These are phyloP conservation scores for Azorinus chamasolen DNA, from an alignment of 2,888 invertebrate genomes.

Conservation along the genomic window DNA sequence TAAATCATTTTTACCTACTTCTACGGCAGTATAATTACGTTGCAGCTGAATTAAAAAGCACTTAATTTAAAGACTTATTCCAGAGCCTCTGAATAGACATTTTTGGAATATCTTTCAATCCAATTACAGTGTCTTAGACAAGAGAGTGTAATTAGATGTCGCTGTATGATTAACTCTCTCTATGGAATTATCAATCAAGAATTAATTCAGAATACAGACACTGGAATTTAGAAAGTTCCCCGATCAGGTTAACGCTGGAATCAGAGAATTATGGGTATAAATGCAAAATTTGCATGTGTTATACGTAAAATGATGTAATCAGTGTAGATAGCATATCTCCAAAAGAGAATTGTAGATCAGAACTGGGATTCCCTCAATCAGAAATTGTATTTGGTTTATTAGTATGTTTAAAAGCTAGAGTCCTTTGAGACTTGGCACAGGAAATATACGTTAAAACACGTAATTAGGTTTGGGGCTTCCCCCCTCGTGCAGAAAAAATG, in stretches of 20 bases:
- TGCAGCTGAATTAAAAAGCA: too few relatives aligned
- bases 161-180: conserved; percentile 56
- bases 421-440: conserved; percentile 52
- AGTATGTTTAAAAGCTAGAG: conserved; percentile 53
- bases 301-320: conserved; percentile 66
- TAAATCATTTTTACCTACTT: too few relatives aligned
- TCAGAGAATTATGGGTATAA: conserved; percentile 36
- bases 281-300: conserved; percentile 57
- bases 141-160: conserved; percentile 60
- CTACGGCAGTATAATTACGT: too few relatives aligned
- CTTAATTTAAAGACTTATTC: too few relatives aligned
- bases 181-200: conserved; percentile 61
- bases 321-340: conserved; percentile 48
- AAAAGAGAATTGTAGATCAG: too few relatives aligned
- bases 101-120: conserved; percentile 15
- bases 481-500: conserved; percentile 59
- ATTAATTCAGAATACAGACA: conserved; percentile 50
- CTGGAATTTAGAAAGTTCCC: too few relatives aligned
- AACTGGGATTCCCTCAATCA: conserved; percentile 21
- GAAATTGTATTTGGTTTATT: conserved; percentile 58
- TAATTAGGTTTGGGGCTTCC: conserved; percentile 63
- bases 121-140: conserved; percentile 17
- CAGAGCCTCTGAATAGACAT: too few relatives aligned
- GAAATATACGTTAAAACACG: conserved; percentile 67
- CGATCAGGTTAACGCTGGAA: too few relatives aligned